Conservation (phyloP, 2,113 vertebrate genomes). For the Theropithecus gelada region DNA sequence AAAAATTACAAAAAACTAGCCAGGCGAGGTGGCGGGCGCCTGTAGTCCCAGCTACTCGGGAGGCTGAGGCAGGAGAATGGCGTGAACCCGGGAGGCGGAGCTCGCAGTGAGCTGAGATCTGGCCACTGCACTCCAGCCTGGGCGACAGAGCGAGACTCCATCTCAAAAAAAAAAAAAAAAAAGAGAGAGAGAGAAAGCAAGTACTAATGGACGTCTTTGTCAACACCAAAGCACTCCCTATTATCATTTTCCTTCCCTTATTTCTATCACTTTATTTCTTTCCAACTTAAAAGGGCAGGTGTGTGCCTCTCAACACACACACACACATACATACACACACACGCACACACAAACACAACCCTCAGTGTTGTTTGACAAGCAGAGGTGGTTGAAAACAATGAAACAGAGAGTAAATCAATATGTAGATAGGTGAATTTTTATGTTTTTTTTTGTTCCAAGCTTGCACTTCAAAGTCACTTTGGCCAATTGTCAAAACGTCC, state of each 20-base stretch:
- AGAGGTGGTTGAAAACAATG: neutral
- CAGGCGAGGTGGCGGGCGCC: too few relatives aligned
- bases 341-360: neutral
- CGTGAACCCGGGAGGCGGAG: too few relatives aligned
- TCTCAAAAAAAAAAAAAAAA: too few relatives aligned
- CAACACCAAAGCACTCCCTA: neutral
- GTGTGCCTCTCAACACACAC: neutral
- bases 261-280: neutral
- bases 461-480: constrained; percentile 60
- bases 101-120: too few relatives aligned
- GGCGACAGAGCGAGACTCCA: too few relatives aligned
- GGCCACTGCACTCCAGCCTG: too few relatives aligned
- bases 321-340: neutral
- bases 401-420: constrained; percentile 59
- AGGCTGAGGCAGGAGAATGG: too few relatives aligned
- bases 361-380: neutral
- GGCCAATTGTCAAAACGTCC: constrained; percentile 62
- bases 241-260: neutral
- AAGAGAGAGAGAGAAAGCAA: too few relatives aligned
- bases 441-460: neutral
- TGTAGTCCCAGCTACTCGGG: too few relatives aligned
- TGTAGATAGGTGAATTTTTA: neutral
- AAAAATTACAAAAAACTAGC: too few relatives aligned
- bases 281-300: neutral
- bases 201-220: neutral